These are phyloP conservation scores for Drosophila mulleri DNA, from an alignment of 2,888 invertebrate species.

Conservation along the genomic window DNA sequence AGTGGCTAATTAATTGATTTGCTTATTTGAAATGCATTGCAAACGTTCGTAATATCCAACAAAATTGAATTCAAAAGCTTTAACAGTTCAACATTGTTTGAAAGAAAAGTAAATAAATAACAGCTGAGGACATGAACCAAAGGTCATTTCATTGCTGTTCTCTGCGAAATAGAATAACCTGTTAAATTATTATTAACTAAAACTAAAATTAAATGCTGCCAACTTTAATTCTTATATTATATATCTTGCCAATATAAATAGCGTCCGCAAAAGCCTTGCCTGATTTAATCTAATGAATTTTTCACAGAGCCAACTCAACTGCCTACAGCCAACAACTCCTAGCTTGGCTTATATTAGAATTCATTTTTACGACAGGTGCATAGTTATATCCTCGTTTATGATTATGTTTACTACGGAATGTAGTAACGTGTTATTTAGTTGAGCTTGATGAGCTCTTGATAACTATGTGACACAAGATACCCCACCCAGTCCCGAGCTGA, in stretches of 20 bases:
- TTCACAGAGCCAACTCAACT: not conserved
- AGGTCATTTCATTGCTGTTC: no score
- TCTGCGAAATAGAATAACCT: no score
- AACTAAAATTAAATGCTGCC: no score
- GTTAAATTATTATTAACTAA: no score
- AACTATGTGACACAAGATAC: constrained; percentile 37
- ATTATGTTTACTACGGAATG: constrained; percentile 39
- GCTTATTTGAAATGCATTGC: no score
- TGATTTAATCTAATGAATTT: not conserved
- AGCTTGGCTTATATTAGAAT: not conserved
- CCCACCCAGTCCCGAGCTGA: constrained; percentile 35
- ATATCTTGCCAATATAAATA: no score
- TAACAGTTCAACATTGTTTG: no score
- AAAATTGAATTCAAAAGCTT: no score
- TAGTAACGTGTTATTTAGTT: constrained; percentile 55
- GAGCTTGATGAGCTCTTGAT: constrained; percentile 41
- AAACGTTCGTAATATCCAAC: no score
- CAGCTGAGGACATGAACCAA: no score
- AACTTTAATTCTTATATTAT: not conserved
- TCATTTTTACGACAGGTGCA: constrained; percentile 2
- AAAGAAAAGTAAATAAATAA: no score
- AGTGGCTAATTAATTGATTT: no score
- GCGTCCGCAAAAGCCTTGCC: not conserved
- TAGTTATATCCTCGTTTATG: constrained; percentile 33
- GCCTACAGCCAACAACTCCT: not conserved